A percentile compares a stretch with the other conserved stretches of the same genome.
phyloP scores from a whole-genome alignment of 92 coral and sea anemone genomes.

The Umimayanthus kanabou region DNA sequence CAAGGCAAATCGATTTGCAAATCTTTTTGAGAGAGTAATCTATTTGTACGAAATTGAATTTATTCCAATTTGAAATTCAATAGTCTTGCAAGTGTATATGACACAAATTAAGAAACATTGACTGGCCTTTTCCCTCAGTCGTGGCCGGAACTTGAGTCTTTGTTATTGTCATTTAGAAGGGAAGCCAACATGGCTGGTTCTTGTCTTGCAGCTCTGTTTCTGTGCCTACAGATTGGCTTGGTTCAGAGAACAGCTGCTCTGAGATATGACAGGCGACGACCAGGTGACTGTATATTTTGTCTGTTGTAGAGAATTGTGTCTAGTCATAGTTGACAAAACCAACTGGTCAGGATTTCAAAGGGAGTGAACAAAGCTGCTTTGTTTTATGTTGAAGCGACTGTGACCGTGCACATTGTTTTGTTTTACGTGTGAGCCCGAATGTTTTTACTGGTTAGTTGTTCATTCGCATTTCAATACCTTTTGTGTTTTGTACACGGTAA shows the following conservation, averaged over 20 bases:
- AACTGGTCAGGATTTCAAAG: too few species aligned
- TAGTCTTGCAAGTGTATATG: conserved; percentile 13
- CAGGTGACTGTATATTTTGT: background rate
- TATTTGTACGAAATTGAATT: background rate
- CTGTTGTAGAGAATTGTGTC: background rate
- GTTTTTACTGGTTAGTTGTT: too few species aligned
- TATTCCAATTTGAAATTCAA: conserved; percentile 23
- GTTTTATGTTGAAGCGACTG: too few species aligned
- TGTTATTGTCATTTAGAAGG: background rate
- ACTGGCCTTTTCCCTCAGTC: background rate
- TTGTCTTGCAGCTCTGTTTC: background rate
- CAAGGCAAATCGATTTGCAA: background rate
- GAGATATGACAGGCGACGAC: background rate
- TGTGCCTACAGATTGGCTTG: background rate
- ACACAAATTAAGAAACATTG: background rate
- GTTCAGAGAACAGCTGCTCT: background rate
- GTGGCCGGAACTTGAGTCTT: background rate
- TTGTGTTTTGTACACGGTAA: too few species aligned
- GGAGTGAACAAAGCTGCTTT: too few species aligned
- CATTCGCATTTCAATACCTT: too few species aligned
- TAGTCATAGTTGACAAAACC: too few species aligned
- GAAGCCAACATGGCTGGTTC: background rate
- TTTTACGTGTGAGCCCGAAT: too few species aligned
- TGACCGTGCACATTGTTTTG: too few species aligned
- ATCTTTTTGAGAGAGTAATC: background rate